Conservation (phyloP, 2,797 vertebrate species). For the Myoxocephalus aenaeus region DNA sequence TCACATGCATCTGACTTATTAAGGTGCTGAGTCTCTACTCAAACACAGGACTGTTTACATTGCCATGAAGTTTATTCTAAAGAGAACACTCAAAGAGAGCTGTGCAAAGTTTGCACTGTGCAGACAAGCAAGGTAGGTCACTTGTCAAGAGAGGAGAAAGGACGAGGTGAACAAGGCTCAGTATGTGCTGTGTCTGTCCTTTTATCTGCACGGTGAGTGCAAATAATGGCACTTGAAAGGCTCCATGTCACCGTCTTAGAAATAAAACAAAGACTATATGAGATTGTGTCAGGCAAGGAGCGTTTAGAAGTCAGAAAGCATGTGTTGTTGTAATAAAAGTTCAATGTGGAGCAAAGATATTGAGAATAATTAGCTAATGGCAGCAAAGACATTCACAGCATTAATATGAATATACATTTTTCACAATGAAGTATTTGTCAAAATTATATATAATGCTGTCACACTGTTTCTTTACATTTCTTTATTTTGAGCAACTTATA, state of each 20-base stretch:
- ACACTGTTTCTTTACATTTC: conserved; percentile 14
- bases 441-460: background rate
- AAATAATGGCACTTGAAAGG: conserved; percentile 61
- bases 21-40: conserved; percentile 31
- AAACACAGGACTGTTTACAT: conserved; percentile 36
- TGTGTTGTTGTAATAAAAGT: background rate
- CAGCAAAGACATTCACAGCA: background rate
- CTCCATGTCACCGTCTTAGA: conserved; percentile 42
- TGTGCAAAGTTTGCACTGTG: conserved; percentile 50
- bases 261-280: conserved; percentile 54
- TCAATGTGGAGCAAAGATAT: background rate
- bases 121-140: conserved; percentile 59
- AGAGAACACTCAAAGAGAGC: conserved; percentile 36
- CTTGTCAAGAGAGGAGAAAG: conserved; percentile 64
- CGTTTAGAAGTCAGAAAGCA: conserved; percentile 3
- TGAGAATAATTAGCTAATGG: background rate
- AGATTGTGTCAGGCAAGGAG: conserved; percentile 18
- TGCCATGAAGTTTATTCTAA: conserved; percentile 34
- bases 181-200: conserved; percentile 53
- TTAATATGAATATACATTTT: background rate
- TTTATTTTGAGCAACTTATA: conserved; percentile 8
- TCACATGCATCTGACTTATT: conserved; percentile 6
- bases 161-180: conserved; percentile 51
- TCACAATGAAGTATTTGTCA: background rate
- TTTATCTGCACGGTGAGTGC: conserved; percentile 55